These are phyloP conservation scores for Drosophila yakuba DNA, from an alignment of 1,140 invertebrate species.

Conservation along the genomic window DNA sequence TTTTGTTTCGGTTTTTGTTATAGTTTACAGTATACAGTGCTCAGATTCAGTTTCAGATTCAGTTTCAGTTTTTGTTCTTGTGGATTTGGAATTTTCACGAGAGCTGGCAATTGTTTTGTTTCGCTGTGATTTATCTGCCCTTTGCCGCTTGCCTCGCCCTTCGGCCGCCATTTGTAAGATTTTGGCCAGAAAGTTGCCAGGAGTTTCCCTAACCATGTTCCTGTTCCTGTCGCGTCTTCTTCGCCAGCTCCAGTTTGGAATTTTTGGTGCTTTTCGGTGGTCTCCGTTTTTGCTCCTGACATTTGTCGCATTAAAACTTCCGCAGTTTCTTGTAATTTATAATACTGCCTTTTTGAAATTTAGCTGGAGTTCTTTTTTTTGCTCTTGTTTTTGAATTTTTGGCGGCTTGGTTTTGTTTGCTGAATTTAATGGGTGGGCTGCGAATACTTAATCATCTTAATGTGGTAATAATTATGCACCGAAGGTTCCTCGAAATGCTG, in stretches of 20 bases:
- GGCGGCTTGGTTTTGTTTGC: slow-evolving; percentile 36
- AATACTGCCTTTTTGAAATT: slow-evolving; percentile 71
- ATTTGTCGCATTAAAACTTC: slow-evolving; percentile 82
- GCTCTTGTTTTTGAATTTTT: slow-evolving; percentile 27
- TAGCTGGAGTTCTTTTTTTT: slow-evolving; percentile 34
- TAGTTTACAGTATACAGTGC: slow-evolving; percentile 33
- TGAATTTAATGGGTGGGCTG: slow-evolving; percentile 34
- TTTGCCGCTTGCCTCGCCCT: slow-evolving; percentile 44
- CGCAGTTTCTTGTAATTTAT: slow-evolving; percentile 80
- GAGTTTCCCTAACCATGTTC: slow-evolving; percentile 43
- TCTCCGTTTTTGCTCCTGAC: slow-evolving; percentile 69
- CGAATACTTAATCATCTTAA: slow-evolving; percentile 77
- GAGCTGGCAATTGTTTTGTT: slow-evolving; percentile 67
- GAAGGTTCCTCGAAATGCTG: slow-evolving; percentile 54
- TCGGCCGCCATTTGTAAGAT: slow-evolving; percentile 78
- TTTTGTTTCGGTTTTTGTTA: slow-evolving; percentile 27
- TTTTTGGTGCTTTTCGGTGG: slow-evolving; percentile 40
- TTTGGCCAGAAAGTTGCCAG: slow-evolving; percentile 77
- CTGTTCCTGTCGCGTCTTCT: slow-evolving; percentile 56
- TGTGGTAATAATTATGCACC: slow-evolving; percentile 74
- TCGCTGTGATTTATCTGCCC: slow-evolving; percentile 70
- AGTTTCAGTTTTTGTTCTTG: slow-evolving; percentile 47
- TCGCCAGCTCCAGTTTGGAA: slow-evolving; percentile 62
- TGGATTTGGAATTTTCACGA: slow-evolving; percentile 35
- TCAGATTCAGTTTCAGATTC: slow-evolving; percentile 28